phyloP scores from a whole-genome alignment of 2,113 vertebrate genomes.

The Microcebus jonahi region DNA sequence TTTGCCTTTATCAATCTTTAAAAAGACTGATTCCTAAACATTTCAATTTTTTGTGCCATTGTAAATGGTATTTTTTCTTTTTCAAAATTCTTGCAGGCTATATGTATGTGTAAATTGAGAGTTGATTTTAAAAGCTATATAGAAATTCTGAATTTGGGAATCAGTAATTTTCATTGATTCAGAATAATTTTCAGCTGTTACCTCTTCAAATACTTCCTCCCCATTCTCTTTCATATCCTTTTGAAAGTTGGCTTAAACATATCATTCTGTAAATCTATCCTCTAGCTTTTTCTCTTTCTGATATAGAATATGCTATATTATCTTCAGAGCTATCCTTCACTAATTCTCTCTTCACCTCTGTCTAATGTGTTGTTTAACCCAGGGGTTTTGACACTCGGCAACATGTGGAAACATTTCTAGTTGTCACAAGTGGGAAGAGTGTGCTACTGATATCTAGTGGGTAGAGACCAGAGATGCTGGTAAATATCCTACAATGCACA shows the following conservation, averaged over 20 bases:
- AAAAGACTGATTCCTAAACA: neutral
- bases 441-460: neutral
- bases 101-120: neutral
- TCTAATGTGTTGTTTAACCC: neutral
- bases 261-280: neutral
- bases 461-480: neutral
- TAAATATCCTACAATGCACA: neutral
- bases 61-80: neutral
- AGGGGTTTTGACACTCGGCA: neutral
- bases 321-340: neutral
- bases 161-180: neutral
- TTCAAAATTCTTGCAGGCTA: neutral
- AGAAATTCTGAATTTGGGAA: conserved; percentile 40
- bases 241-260: neutral
- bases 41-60: neutral
- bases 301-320: neutral
- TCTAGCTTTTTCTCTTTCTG: neutral
- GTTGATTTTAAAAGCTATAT: neutral
- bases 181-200: neutral
- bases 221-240: neutral
- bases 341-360: neutral
- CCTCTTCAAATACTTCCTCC: neutral
- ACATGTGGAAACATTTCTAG: neutral
- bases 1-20: neutral
- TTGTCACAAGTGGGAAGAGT: neutral